Evolutionary conservation across 2,113 vertebrate genomes (phyloP).

Genomic region (Lophura nycthemera): DNA sequence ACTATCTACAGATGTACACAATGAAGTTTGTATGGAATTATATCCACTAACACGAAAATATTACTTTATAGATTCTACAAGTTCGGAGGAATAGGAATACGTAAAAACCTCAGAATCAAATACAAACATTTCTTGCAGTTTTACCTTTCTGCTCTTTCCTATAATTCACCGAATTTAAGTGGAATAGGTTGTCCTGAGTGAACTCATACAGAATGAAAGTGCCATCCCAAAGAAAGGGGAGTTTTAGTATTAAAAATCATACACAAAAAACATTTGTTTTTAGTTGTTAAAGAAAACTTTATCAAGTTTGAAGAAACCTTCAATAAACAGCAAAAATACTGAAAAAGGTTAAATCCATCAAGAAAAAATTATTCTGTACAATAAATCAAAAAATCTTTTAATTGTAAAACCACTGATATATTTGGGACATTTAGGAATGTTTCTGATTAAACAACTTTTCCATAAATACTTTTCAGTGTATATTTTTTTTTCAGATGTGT

Average conservation of each 20-base stretch:
- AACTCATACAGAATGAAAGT: conserved; percentile 40
- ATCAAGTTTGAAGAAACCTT: not conserved
- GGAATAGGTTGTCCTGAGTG: conserved; percentile 1
- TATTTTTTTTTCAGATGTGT: not conserved
- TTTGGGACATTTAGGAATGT: not conserved
- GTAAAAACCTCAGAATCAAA: not conserved
- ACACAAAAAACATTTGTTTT: not conserved
- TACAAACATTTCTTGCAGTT: conserved; percentile 35
- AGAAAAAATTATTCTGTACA: not conserved
- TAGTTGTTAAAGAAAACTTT: not conserved
- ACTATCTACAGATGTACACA: not conserved
- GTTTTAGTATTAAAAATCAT: not conserved
- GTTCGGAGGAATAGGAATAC: too few species aligned
- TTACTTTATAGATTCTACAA: not conserved
- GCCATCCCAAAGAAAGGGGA: not conserved
- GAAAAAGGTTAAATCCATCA: not conserved
- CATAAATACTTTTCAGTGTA: not conserved
- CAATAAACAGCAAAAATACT: not conserved
- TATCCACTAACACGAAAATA: conserved; percentile 15
- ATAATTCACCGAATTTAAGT: conserved; percentile 23
- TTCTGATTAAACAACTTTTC: not conserved
- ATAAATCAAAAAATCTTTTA: not conserved
- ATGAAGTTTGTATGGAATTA: not conserved
- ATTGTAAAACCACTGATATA: not conserved
- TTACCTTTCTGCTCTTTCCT: not conserved